These are phyloP conservation scores for Camarhynchus parvulus DNA, from an alignment of 2,113 vertebrate genomes.

Conservation along the genomic window DNA sequence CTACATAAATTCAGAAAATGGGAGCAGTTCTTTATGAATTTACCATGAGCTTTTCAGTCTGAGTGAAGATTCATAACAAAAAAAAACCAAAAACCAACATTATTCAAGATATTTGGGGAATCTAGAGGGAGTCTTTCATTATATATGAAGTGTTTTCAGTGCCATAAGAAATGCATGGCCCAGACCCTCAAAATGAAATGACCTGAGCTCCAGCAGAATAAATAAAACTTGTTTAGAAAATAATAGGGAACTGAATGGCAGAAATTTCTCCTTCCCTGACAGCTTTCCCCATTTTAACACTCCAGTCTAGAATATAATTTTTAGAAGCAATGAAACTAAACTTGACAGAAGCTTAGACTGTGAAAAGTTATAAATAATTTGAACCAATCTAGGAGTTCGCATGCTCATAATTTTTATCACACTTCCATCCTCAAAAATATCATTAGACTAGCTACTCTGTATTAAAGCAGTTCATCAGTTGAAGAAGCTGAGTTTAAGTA, in stretches of 20 bases:
- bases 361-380: conserved; percentile 3
- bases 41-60: background rate
- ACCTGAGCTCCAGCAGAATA: background rate
- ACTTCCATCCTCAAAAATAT: conserved; percentile 28
- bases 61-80: background rate
- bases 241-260: background rate
- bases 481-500: background rate
- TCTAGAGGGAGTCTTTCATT: background rate
- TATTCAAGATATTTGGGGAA: background rate
- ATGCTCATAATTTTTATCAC: background rate
- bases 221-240: conserved; percentile 14
- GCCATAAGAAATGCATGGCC: background rate
- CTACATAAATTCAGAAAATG: background rate
- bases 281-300: conserved; percentile 8
- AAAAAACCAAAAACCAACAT: background rate
- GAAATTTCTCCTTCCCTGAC: background rate
- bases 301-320: background rate
- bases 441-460: background rate
- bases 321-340: conserved; percentile 5
- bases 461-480: conserved; percentile 20
- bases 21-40: background rate
- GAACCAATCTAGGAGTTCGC: background rate
- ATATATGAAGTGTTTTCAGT: background rate
- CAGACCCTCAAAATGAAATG: background rate
- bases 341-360: conserved; percentile 14